phyloP scores from a whole-genome alignment of 2,113 vertebrate species.

The Indicator maculatus region DNA sequence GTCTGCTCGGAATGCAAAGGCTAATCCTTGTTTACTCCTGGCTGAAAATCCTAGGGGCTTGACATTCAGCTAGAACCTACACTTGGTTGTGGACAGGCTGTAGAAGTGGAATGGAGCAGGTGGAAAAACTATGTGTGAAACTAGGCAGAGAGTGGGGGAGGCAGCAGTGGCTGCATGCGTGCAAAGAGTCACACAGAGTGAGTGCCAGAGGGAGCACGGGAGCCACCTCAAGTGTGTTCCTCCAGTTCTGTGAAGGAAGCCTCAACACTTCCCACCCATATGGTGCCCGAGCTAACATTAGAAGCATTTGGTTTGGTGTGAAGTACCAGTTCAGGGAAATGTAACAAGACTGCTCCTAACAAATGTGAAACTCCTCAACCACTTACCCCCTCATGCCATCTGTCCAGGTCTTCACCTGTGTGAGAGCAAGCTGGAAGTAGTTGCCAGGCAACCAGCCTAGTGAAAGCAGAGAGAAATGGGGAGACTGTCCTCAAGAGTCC shows the following conservation, averaged over 20 bases:
- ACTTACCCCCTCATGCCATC: neutral
- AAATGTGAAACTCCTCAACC: neutral
- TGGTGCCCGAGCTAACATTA: slow-evolving; percentile 42
- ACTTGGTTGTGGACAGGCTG: neutral
- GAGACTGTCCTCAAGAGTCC: neutral
- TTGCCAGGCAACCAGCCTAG: accelerated
- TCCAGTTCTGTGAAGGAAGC: neutral
- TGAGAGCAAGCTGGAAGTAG: neutral
- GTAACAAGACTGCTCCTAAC: neutral
- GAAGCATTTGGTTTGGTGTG: neutral
- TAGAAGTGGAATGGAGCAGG: neutral
- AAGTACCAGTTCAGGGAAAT: neutral
- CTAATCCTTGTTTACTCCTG: neutral
- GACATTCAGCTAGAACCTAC: neutral
- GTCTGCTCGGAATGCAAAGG: neutral
- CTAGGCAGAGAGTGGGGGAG: accelerated
- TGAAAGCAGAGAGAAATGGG: neutral
- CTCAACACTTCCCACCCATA: neutral
- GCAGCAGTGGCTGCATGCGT: neutral
- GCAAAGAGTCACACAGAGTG: neutral
- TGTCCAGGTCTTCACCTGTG: neutral
- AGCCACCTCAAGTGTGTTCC: neutral
- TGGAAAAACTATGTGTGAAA: accelerated
- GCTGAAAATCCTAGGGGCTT: neutral
- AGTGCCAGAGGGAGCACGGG: neutral